Conservation (phyloP, 2,888 invertebrate species). For the Muschampia plurimacula region DNA sequence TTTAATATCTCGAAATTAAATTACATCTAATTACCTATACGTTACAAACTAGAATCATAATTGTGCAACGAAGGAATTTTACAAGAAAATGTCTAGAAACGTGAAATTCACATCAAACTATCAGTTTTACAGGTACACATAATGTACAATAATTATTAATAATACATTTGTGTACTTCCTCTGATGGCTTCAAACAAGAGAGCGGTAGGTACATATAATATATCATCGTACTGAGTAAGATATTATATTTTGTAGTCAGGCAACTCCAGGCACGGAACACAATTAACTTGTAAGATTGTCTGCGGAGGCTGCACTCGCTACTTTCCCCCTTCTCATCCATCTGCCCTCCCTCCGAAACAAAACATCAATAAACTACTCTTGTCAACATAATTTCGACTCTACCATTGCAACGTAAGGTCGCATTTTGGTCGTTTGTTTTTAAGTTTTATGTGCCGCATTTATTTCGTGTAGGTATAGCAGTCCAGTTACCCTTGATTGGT, state of each 20-base stretch:
- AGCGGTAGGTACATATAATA: constrained; percentile 3
- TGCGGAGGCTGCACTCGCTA: constrained; percentile 82
- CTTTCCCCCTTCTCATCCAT: constrained; percentile 79
- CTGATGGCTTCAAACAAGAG: constrained; percentile 40
- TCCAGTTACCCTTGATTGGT: constrained; percentile 89
- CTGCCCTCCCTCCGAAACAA: constrained; percentile 84
- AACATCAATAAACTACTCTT: constrained; percentile 81
- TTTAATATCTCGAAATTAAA: no score
- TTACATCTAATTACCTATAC: no score
- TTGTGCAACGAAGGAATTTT: background rate
- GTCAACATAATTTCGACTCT: constrained; percentile 54
- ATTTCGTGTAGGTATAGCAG: constrained; percentile 85
- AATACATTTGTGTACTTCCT: constrained; percentile 11
- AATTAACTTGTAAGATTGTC: constrained; percentile 86
- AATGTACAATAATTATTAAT: background rate
- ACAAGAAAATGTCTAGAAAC: constrained; percentile 10
- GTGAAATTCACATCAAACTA: constrained; percentile 8
- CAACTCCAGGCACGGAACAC: constrained; percentile 83
- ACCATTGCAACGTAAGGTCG: constrained; percentile 50
- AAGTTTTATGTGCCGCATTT: constrained; percentile 84
- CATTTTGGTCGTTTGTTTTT: constrained; percentile 52
- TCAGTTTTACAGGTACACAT: background rate
- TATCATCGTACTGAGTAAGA: constrained; percentile 60
- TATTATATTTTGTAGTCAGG: constrained; percentile 83
- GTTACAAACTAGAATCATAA: no score